Evolutionary conservation across 2,888 invertebrate genomes (phyloP), one percentile per base, ranked within the genome.

Genomic region (Mesopsocus fuscifrons): DNA sequence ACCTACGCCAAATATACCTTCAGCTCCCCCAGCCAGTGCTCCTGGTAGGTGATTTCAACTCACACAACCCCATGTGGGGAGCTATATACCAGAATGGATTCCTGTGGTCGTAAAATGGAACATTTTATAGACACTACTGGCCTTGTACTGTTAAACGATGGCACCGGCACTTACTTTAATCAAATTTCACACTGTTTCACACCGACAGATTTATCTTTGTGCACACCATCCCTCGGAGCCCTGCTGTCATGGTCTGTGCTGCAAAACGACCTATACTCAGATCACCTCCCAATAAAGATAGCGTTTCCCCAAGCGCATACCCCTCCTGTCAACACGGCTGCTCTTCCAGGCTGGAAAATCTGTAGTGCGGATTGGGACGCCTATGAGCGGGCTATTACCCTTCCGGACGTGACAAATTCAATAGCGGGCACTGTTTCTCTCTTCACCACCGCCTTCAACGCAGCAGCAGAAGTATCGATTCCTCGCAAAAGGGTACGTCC

Each of bases 11-110:
- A 18, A 22, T 41, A 18, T 6, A 3, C 30, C 15, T 20, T 15
- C 11, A 20, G n/a, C 13, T 26, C 42, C 34, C n/a, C 18, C 5
- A 11, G 13, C 34, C 42, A 34, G 22, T 32, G 30, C 34, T 32
- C 22, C 8, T 33, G 33, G 30, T 30, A 30, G 30, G 30, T 11
- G 30, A 30, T 30, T 30, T 30, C 30, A 30, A 30, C 30, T 9
- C 30, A 9, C 30, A 30, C 30, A 30, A 30, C 30, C 30, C 30
- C 9, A 9, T 30, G 30, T 30, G 30, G 30, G 30, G 30, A n/a
- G 30, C 9, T 30, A 9, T 9, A 30, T 9, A 30, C 9, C n/a
- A n/a, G n/a, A 30, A 11, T 11, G 9, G n/a, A 30, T 30, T 9
- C 30, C n/a, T 9, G 9, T 30, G 30, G 30, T 11, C 9, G n/a